Conservation (phyloP, 1,140 invertebrate genomes). For the Tetramorium alpestre region DNA sequence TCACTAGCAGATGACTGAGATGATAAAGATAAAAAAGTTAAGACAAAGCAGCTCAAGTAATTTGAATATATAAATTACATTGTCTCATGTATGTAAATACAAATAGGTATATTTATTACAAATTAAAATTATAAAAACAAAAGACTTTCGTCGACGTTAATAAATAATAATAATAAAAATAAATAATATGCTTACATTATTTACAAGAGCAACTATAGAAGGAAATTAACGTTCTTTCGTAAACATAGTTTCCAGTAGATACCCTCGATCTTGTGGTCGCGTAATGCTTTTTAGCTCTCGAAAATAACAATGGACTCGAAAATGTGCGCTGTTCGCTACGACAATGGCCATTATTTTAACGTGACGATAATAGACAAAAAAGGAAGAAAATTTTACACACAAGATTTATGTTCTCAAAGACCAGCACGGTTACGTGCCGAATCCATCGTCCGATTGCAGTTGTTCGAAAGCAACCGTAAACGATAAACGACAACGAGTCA, state of each 20-base stretch:
- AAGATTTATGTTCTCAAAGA: constrained; percentile 3
- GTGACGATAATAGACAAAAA: not conserved
- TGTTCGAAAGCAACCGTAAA: not conserved
- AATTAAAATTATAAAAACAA: constrained; percentile 28
- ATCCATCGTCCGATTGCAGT: constrained; percentile 18
- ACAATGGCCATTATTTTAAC: constrained; percentile 26
- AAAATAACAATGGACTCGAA: constrained; percentile 6
- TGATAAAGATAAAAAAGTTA: not conserved
- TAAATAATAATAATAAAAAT: not conserved
- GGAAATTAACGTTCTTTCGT: not conserved
- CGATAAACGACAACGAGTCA: not conserved
- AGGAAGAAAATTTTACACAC: not conserved
- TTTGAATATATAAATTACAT: not conserved
- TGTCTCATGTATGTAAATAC: not conserved
- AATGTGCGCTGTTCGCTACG: not conserved
- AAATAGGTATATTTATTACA: not conserved
- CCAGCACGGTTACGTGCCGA: not conserved
- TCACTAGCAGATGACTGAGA: not conserved
- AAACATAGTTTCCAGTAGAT: not conserved
- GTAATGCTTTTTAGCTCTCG: not conserved
- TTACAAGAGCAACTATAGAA: not conserved
- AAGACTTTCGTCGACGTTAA: not conserved
- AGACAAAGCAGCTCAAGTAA: not conserved
- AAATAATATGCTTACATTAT: not conserved
- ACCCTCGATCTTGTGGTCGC: not conserved